These are phyloP conservation scores for Tor tambroides DNA, from an alignment of 2,113 vertebrate species.

Conservation along the genomic window DNA sequence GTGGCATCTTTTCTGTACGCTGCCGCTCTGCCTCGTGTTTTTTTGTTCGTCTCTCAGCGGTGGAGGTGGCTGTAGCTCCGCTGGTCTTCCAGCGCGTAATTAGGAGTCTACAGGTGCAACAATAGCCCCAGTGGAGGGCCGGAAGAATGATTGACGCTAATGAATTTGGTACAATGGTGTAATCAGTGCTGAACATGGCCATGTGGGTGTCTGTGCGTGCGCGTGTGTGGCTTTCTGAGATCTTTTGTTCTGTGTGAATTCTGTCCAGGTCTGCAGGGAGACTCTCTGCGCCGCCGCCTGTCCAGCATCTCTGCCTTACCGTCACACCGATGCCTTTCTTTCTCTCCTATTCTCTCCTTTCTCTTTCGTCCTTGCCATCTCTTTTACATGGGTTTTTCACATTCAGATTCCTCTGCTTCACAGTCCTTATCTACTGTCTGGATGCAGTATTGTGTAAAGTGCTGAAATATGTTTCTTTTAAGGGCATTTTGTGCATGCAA, in stretches of 20 bases:
- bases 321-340: background rate
- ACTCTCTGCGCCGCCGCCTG: slow-evolving; percentile 17
- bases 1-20: background rate
- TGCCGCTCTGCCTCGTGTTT: background rate
- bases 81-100: slow-evolving; percentile 44
- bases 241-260: slow-evolving; percentile 55
- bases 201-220: slow-evolving; percentile 1
- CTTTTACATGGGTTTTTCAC: background rate
- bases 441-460: slow-evolving; percentile 10
- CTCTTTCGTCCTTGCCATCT: slow-evolving; percentile 14
- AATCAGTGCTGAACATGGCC: slow-evolving; percentile 42
- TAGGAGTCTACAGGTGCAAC: slow-evolving; percentile 53
- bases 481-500: background rate
- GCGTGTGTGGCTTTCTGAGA: background rate
- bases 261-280: slow-evolving; percentile 45
- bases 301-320: slow-evolving; percentile 25
- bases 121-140: slow-evolving; percentile 30
- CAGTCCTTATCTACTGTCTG: slow-evolving; percentile 31
- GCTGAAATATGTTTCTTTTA: slow-evolving; percentile 18
- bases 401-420: background rate
- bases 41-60: background rate
- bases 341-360: background rate
- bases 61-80: slow-evolving; percentile 19
- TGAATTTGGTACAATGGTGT: slow-evolving; percentile 53
- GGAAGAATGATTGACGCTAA: slow-evolving; percentile 52